Conservation (phyloP, 2,888 invertebrate species). For the Asteroscopus sphinx region DNA sequence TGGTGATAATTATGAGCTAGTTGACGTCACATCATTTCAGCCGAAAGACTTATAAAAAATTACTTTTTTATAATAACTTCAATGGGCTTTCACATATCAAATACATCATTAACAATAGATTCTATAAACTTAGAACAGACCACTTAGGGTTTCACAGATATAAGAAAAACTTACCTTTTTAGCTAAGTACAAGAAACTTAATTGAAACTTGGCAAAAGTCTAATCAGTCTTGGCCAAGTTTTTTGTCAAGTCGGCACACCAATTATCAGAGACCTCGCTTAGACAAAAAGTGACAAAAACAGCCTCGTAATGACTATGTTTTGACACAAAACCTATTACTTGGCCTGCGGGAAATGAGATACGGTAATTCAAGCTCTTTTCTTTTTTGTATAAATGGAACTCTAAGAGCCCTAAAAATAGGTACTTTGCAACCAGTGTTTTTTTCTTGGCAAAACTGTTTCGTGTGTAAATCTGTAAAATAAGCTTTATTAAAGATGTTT, state of each 20-base stretch:
- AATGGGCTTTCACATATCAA: background rate
- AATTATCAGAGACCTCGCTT: conserved; percentile 32
- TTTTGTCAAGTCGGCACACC: conserved; percentile 37
- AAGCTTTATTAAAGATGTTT: too few species aligned
- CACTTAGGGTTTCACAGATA: conserved; percentile 15
- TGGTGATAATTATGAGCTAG: too few species aligned
- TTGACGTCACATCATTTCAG: too few species aligned
- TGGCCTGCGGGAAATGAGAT: conserved; percentile 27
- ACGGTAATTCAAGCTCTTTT: conserved; percentile 10
- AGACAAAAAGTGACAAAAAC: conserved; percentile 47
- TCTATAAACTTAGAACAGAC: background rate
- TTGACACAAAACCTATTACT: conserved; percentile 38
- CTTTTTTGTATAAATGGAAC: background rate
- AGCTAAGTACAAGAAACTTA: conserved; percentile 27
- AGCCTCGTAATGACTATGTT: conserved; percentile 36
- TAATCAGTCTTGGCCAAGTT: conserved; percentile 41
- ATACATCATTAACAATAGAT: conserved; percentile 2
- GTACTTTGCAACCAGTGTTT: too few species aligned
- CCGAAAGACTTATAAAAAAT: too few species aligned
- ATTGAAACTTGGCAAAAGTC: conserved; percentile 36
- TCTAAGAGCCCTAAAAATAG: conserved; percentile 5
- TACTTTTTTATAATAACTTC: background rate
- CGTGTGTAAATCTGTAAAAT: too few species aligned
- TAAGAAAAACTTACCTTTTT: conserved; percentile 5
- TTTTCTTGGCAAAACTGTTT: too few species aligned